A percentile compares a stretch with the other conserved stretches of the same genome.
These are phyloP conservation scores for Bettongia penicillata DNA, from an alignment of 2,113 vertebrate species.

Conservation along the genomic window DNA sequence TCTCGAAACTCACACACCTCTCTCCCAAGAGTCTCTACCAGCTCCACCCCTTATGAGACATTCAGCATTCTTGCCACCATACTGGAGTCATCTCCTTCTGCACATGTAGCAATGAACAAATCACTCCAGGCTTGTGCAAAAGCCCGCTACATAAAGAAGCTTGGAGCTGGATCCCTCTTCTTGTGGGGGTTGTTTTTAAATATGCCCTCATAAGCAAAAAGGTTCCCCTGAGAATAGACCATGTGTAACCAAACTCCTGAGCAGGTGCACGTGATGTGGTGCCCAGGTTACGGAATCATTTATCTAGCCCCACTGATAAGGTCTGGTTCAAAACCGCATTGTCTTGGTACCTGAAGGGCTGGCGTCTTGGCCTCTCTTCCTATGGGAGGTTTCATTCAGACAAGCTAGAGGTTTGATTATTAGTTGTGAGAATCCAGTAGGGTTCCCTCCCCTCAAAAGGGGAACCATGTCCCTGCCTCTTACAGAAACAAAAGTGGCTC, in stretches of 20 bases:
- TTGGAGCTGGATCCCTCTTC: neutral
- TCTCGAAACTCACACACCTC: neutral
- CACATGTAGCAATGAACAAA: neutral
- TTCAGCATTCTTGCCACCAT: neutral
- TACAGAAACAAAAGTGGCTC: neutral
- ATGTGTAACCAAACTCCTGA: neutral
- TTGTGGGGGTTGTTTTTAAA: neutral
- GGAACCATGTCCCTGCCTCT: neutral
- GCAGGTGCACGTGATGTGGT: neutral
- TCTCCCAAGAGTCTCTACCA: neutral
- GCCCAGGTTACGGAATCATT: neutral
- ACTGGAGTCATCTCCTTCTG: neutral
- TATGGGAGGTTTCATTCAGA: neutral
- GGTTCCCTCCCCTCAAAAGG: neutral
- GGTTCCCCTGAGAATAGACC: neutral
- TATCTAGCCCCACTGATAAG: neutral
- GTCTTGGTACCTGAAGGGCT: neutral
- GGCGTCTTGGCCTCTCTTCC: neutral
- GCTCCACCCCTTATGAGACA: neutral
- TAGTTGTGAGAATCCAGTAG: neutral
- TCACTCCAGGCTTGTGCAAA: neutral
- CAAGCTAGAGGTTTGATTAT: neutral
- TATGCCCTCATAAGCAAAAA: neutral
- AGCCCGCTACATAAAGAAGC: neutral
- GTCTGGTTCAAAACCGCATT: neutral